Conservation (phyloP, 2,797 vertebrate species). For the Hippoglossus hippoglossus region DNA sequence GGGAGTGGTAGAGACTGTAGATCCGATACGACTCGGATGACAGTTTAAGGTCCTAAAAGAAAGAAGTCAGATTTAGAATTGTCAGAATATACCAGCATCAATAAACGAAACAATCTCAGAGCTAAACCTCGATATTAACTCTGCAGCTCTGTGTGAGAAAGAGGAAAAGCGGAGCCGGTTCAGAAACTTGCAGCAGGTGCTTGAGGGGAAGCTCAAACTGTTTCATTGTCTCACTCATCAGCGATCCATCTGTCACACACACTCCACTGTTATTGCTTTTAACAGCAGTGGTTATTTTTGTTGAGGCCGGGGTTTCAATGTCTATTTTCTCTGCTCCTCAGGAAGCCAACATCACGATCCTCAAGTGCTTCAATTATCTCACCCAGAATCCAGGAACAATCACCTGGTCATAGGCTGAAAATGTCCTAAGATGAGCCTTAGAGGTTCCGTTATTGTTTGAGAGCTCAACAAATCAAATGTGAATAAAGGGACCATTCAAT, state of each 20-base stretch:
- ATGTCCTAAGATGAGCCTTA: neutral
- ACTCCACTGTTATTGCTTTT: neutral
- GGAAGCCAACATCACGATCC: neutral
- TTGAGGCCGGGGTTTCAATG: constrained; percentile 1
- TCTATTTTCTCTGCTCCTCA: neutral
- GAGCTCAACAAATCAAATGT: neutral
- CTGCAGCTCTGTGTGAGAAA: neutral
- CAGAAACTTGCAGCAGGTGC: constrained; percentile 46
- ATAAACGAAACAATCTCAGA: neutral
- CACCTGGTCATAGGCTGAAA: neutral
- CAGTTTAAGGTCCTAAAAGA: constrained; percentile 90
- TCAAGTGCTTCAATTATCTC: neutral
- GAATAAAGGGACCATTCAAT: too few relatives aligned
- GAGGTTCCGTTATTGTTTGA: neutral
- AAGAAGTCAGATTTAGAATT: constrained; percentile 3
- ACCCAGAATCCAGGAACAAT: neutral
- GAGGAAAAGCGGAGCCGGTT: constrained; percentile 5
- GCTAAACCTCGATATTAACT: neutral
- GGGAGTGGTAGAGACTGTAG: constrained; percentile 93
- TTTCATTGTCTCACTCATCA: neutral
- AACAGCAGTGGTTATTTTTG: constrained; percentile 16
- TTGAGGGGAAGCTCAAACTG: constrained; percentile 7
- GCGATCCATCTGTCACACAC: neutral
- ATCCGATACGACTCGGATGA: constrained; percentile 90
- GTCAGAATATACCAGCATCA: neutral